These are phyloP conservation scores for Aspiorhynchus laticeps DNA, from an alignment of 2,113 vertebrate species.

Conservation along the genomic window DNA sequence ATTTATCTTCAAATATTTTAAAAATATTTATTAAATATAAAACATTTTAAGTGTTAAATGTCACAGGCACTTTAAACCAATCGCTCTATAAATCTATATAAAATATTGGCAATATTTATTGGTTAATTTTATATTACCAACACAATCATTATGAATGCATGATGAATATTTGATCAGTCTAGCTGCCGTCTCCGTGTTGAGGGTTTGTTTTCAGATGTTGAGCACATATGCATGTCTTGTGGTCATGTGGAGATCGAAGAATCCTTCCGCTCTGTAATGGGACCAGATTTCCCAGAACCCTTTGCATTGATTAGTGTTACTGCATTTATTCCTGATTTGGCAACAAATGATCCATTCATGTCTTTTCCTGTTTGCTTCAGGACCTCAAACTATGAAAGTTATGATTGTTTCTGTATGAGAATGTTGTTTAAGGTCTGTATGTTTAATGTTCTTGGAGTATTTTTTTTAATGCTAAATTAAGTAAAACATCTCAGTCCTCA, in stretches of 20 bases:
- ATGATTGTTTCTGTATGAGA: background rate
- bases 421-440: background rate
- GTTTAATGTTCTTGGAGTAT: no score
- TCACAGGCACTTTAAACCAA: background rate
- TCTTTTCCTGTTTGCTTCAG: background rate
- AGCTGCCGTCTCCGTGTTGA: background rate
- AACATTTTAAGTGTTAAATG: background rate
- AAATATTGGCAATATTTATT: background rate
- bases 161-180: background rate
- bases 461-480: background rate
- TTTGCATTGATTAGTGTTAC: background rate
- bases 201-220: background rate
- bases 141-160: background rate
- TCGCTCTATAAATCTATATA: background rate
- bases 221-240: background rate
- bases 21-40: background rate
- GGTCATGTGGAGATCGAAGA: background rate
- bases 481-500: background rate
- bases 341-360: background rate
- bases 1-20: background rate
- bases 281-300: slow-evolving; percentile 17
- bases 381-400: background rate
- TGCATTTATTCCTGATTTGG: background rate
- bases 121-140: background rate
- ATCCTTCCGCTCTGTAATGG: background rate